These are phyloP conservation scores for Pavo muticus DNA, from an alignment of 2,113 vertebrate species.

Conservation along the genomic window DNA sequence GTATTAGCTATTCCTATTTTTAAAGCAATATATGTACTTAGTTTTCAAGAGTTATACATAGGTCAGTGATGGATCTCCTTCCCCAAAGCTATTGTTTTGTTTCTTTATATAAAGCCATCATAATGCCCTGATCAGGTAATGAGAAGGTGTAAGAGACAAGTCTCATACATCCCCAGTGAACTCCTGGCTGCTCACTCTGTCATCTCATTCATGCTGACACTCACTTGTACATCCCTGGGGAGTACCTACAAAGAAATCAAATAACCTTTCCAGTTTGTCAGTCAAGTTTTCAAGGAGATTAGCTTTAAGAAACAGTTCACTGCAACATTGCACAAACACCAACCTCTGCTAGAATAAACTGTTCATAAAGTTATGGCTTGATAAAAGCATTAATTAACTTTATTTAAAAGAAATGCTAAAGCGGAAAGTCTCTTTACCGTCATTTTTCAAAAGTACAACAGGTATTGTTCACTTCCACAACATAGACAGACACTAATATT, in stretches of 20 bases:
- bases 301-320: background rate
- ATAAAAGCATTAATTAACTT: background rate
- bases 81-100: background rate
- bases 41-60: background rate
- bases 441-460: background rate
- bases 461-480: background rate
- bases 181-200: background rate
- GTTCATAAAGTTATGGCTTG: background rate
- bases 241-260: background rate
- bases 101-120: background rate
- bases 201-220: background rate
- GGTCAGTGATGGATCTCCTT: background rate
- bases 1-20: background rate
- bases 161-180: background rate
- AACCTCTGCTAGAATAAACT: background rate
- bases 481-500: background rate
- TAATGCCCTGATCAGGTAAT: background rate
- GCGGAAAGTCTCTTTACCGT: background rate
- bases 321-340: background rate
- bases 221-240: background rate
- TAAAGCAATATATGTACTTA: background rate
- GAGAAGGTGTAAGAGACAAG: background rate
- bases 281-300: background rate
- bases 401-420: background rate
- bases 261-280: background rate